These are phyloP conservation scores for Cyprinodon tularosa DNA, from an alignment of 2,113 vertebrate species.

Conservation along the genomic window DNA sequence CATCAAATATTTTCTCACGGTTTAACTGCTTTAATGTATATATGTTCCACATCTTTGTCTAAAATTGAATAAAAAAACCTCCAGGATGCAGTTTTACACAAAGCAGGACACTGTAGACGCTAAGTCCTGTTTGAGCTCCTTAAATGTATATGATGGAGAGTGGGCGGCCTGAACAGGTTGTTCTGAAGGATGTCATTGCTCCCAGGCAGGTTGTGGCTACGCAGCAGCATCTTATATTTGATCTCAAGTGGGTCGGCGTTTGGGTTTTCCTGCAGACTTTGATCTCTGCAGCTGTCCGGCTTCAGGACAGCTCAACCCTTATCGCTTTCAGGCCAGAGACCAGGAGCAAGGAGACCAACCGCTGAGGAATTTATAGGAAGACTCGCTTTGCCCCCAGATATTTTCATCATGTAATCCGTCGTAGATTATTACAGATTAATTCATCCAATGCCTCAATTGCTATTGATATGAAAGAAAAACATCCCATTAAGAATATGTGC, in stretches of 20 bases:
- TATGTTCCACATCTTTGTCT: too few species aligned
- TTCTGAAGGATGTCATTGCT: slow-evolving; percentile 5
- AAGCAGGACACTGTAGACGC: neutral
- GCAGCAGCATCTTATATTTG: slow-evolving; percentile 35
- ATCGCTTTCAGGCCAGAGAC: slow-evolving; percentile 68
- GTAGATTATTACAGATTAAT: slow-evolving; percentile 51
- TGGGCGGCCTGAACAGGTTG: slow-evolving; percentile 9
- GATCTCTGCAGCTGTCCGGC: slow-evolving; percentile 73
- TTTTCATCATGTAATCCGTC: slow-evolving; percentile 66
- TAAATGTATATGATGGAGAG: neutral
- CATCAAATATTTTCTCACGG: too few species aligned
- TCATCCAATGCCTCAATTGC: slow-evolving; percentile 24
- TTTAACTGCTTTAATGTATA: too few species aligned
- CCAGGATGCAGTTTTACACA: neutral
- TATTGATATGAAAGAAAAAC: neutral
- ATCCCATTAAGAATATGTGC: neutral
- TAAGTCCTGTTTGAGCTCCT: neutral
- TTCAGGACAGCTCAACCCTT: slow-evolving; percentile 74
- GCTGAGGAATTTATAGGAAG: slow-evolving; percentile 38
- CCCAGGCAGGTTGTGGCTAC: neutral
- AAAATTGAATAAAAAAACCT: neutral
- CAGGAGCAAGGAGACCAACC: slow-evolving; percentile 11
- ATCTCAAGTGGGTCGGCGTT: slow-evolving; percentile 44
- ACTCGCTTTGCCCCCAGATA: slow-evolving; percentile 11
- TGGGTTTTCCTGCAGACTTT: slow-evolving; percentile 54